phyloP scores from a whole-genome alignment of 2,113 vertebrate genomes.

The Onychostoma macrolepis region DNA sequence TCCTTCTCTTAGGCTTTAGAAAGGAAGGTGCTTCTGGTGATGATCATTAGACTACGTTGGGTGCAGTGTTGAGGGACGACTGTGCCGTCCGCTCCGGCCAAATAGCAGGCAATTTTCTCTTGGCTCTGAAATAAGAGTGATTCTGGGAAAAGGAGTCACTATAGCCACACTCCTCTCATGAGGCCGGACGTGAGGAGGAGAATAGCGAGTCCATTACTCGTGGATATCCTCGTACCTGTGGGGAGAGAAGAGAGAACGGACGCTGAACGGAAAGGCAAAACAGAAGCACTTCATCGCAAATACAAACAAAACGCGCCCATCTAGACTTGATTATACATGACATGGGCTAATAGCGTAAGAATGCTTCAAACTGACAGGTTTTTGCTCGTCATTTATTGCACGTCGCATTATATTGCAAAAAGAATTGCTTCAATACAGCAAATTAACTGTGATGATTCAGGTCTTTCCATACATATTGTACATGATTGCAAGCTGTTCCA shows the following conservation, averaged over 20 bases:
- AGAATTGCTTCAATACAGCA: not conserved
- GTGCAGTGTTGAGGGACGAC: slow-evolving; percentile 83
- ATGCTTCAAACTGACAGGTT: not conserved
- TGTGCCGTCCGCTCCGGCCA: slow-evolving; percentile 85
- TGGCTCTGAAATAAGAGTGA: slow-evolving; percentile 90
- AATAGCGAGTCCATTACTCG: slow-evolving; percentile 89
- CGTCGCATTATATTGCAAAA: not conserved
- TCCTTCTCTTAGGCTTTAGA: slow-evolving; percentile 73
- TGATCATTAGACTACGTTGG: slow-evolving; percentile 85
- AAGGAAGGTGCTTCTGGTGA: slow-evolving; percentile 82
- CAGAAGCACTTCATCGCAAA: not conserved
- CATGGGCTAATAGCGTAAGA: not conserved
- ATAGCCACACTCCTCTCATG: slow-evolving; percentile 92
- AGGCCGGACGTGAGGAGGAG: slow-evolving; percentile 88
- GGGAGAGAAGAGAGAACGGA: slow-evolving; percentile 80
- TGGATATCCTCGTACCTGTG: slow-evolving; percentile 94
- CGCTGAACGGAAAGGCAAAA: not conserved
- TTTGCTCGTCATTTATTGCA: not conserved
- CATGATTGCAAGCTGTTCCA: not conserved
- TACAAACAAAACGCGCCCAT: not conserved
- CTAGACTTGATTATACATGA: not conserved
- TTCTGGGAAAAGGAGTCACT: slow-evolving; percentile 71
- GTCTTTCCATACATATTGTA: not conserved
- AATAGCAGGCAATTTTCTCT: slow-evolving; percentile 87
- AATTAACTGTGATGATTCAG: no score